Percentiles rank a stretch among this genome's conserved stretches.
These are phyloP conservation scores for Drosophila putrida DNA, from an alignment of 2,888 invertebrate genomes.

Conservation along the genomic window DNA sequence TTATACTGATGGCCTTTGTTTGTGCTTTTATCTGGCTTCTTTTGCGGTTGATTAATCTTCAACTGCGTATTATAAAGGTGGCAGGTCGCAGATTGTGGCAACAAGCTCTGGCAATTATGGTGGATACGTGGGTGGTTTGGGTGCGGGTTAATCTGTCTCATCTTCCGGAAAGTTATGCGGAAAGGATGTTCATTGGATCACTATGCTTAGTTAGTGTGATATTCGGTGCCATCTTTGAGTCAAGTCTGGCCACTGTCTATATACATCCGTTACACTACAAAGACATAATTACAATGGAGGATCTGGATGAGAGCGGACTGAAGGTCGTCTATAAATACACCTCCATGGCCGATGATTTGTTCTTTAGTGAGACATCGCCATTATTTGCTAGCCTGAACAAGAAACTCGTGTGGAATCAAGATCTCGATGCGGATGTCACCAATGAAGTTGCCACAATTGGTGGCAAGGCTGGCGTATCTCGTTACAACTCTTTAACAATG, in stretches of 20 bases:
- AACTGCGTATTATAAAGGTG: slow-evolving; percentile 48
- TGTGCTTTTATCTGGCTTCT: slow-evolving; percentile 78
- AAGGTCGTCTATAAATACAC: slow-evolving; percentile 84
- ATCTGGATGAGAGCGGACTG: slow-evolving; percentile 83
- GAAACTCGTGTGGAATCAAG: slow-evolving; percentile 67
- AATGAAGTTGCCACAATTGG: slow-evolving; percentile 69
- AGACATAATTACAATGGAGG: slow-evolving; percentile 84
- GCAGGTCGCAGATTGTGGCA: slow-evolving; percentile 39
- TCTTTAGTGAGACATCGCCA: slow-evolving; percentile 83
- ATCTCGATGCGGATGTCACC: slow-evolving; percentile 78
- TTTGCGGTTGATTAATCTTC: slow-evolving; percentile 75
- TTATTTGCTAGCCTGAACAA: slow-evolving; percentile 82
- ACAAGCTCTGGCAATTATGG: slow-evolving; percentile 76
- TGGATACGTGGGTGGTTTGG: slow-evolving; percentile 84
- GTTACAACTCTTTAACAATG: slow-evolving; percentile 79
- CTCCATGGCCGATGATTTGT: slow-evolving; percentile 85
- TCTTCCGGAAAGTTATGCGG: slow-evolving; percentile 83
- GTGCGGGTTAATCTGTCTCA: slow-evolving; percentile 81
- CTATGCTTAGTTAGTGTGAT: slow-evolving; percentile 84
- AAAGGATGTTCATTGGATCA: slow-evolving; percentile 83
- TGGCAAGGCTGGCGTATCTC: slow-evolving; percentile 81
- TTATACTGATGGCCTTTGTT: slow-evolving; percentile 78
- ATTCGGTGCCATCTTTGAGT: slow-evolving; percentile 85
- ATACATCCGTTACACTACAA: slow-evolving; percentile 85
- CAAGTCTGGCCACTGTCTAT: slow-evolving; percentile 85